Evolutionary conservation across 2,797 vertebrate species (phyloP).

Genomic region (Sus cebifrons): DNA sequence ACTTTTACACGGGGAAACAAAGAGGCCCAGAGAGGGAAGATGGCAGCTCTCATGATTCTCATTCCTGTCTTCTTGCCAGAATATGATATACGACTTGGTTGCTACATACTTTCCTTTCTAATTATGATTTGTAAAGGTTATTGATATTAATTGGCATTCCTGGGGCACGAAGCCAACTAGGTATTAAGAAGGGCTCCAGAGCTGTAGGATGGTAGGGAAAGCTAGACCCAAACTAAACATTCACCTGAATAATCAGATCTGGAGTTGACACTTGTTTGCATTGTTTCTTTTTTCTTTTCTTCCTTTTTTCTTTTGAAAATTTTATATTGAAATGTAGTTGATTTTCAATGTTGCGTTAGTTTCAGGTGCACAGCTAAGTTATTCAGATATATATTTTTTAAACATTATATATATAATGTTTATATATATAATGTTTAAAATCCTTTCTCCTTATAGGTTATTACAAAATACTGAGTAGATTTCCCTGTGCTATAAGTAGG

Average conservation of each 20-base stretch:
- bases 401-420: too few relatives aligned
- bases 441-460: too few relatives aligned
- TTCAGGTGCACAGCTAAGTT: too few relatives aligned
- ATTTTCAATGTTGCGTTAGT: too few relatives aligned
- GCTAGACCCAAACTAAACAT: neutral
- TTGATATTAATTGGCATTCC: conserved; percentile 58
- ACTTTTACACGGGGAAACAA: neutral
- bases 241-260: neutral
- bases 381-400: too few relatives aligned
- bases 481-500: too few relatives aligned
- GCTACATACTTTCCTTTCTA: conserved; percentile 28
- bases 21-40: neutral
- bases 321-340: too few relatives aligned
- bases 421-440: too few relatives aligned
- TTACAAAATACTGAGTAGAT: too few relatives aligned
- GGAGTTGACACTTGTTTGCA: neutral
- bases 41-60: neutral
- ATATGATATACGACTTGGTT: neutral
- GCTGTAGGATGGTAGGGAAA: neutral
- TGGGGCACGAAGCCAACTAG: neutral
- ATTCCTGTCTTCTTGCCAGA: neutral
- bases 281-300: neutral
- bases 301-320: too few relatives aligned
- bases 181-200: conserved; percentile 38
- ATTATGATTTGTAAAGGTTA: conserved; percentile 27